These are phyloP conservation scores for Protodeltote pygarga DNA, from an alignment of 2,888 invertebrate species.

Conservation along the genomic window DNA sequence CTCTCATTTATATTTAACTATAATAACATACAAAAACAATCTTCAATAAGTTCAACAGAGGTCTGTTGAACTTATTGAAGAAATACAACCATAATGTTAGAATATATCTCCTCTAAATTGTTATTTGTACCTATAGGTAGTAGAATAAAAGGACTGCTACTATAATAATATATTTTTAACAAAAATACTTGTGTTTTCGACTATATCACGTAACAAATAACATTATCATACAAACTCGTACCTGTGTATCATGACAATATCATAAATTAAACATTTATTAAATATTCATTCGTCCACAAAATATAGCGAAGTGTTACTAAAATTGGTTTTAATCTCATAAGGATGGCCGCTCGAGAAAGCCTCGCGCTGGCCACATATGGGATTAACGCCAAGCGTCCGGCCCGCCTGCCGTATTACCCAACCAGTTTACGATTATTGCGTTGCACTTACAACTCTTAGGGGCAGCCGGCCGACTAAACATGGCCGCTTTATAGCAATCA, in stretches of 20 bases:
- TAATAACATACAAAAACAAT: too few species aligned
- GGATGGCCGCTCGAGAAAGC: slow-evolving; percentile 42
- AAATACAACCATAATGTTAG: too few species aligned
- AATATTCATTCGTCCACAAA: slow-evolving; percentile 15
- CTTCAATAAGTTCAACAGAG: too few species aligned
- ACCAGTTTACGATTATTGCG: slow-evolving; percentile 68
- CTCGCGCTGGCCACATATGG: slow-evolving; percentile 60
- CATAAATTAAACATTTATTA: slow-evolving; percentile 18
- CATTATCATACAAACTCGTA: background rate
- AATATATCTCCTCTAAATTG: too few species aligned
- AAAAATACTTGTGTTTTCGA: too few species aligned
- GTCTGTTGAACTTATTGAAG: too few species aligned
- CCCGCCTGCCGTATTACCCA: slow-evolving; percentile 57
- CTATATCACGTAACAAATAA: too few species aligned
- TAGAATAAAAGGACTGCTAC: too few species aligned
- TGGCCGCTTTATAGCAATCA: slow-evolving; percentile 64
- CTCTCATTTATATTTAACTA: too few species aligned
- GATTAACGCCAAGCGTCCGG: slow-evolving; percentile 61
- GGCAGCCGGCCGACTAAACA: slow-evolving; percentile 51
- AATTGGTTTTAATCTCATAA: slow-evolving; percentile 60
- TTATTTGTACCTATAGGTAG: too few species aligned
- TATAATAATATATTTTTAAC: too few species aligned
- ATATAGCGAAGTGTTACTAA: slow-evolving; percentile 44
- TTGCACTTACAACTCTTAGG: slow-evolving; percentile 64
- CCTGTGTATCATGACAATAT: background rate